These are phyloP conservation scores for Caenorhabditis sp. DNA, from an alignment of 2,888 invertebrate genomes.

Conservation along the genomic window DNA sequence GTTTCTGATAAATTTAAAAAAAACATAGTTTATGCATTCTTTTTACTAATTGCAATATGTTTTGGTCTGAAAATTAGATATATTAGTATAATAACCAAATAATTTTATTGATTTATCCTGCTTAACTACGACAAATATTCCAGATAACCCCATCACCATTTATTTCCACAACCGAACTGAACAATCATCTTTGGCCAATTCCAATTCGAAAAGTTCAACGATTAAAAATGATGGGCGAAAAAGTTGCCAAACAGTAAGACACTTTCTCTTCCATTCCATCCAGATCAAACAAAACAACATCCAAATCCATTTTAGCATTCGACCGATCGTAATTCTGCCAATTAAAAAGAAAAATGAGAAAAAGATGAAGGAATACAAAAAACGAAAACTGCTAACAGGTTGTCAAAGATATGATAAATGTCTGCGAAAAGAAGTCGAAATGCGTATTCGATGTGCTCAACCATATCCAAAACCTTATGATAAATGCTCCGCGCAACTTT, in stretches of 20 bases:
- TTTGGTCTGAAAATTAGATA: too few species aligned
- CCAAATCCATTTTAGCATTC: constrained; percentile 26
- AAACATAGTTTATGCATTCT: too few species aligned
- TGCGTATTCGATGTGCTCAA: constrained; percentile 26
- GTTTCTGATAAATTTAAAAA: too few species aligned
- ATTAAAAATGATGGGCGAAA: constrained; percentile 31
- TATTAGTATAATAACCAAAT: too few species aligned
- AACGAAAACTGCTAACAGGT: constrained; percentile 15
- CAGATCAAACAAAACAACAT: background rate
- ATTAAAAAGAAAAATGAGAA: constrained; percentile 26
- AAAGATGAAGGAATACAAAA: constrained; percentile 30
- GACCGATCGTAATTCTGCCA: constrained; percentile 33
- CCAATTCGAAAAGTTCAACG: constrained; percentile 23
- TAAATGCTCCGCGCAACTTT: constrained; percentile 32
- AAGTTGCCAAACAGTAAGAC: constrained; percentile 25
- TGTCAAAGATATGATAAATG: constrained; percentile 36
- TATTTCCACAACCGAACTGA: constrained; percentile 26
- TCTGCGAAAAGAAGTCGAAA: constrained; percentile 31
- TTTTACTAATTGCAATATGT: too few species aligned
- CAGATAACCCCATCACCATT: constrained; percentile 34
- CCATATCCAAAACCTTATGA: constrained; percentile 33
- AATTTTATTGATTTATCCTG: background rate
- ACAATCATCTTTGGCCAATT: constrained; percentile 37
- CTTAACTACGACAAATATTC: background rate
- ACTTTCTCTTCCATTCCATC: background rate